A percentile compares a stretch with the other conserved stretches of the same genome.
phyloP scores from a whole-genome alignment of 1,140 invertebrate genomes.

The Solenopsis invicta region DNA sequence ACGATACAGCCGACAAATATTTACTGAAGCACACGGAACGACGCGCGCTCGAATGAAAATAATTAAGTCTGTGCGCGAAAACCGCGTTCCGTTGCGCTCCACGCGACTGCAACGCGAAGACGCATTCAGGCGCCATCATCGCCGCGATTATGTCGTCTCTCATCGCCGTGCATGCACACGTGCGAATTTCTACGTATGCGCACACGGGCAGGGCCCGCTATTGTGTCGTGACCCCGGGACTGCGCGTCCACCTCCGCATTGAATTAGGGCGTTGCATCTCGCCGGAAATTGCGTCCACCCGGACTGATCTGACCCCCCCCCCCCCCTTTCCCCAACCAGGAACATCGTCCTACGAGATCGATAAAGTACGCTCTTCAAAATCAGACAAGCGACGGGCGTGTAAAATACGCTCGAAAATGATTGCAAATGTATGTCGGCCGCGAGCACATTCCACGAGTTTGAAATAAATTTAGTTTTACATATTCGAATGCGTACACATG shows the following conservation, averaged over 20 bases:
- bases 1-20: conserved; percentile 21
- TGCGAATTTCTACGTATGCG: conserved; percentile 13
- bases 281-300: conserved; percentile 76
- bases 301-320: conserved; percentile 32
- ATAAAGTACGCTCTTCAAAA: not conserved
- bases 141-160: conserved; percentile 29
- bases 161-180: not conserved
- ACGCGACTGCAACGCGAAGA: conserved; percentile 57
- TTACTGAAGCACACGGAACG: conserved; percentile 45
- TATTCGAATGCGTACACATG: not conserved
- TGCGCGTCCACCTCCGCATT: conserved; percentile 60
- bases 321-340: no score
- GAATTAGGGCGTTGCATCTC: conserved; percentile 69
- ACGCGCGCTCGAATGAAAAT: conserved; percentile 53
- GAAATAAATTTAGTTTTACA: not conserved
- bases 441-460: not conserved
- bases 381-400: not conserved
- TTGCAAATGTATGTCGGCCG: not conserved
- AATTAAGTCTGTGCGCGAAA: conserved; percentile 69
- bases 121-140: conserved; percentile 66
- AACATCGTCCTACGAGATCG: not conserved
- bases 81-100: conserved; percentile 60
- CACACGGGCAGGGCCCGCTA: conserved; percentile 1
- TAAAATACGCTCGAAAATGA: not conserved
- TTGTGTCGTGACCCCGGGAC: conserved; percentile 60